Evolutionary conservation across 2,888 invertebrate genomes (phyloP).

Genomic region (Atrina japonica): DNA sequence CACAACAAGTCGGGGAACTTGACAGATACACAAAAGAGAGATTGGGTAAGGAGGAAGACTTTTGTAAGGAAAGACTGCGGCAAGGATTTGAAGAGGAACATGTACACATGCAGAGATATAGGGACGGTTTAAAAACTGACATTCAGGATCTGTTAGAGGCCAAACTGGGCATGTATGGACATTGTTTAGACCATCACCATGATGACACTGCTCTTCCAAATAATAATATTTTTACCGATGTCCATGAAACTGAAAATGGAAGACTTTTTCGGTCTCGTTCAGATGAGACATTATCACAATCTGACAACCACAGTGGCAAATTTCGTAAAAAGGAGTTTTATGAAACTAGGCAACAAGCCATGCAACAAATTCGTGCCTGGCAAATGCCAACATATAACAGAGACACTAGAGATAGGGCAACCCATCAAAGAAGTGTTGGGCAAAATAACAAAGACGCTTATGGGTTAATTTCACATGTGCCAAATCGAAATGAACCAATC

Average conservation of each 20-base stretch:
- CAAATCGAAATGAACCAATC: conserved; percentile 18
- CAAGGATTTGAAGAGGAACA: conserved; percentile 84
- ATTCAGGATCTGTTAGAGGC: conserved; percentile 76
- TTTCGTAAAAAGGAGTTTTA: conserved; percentile 72
- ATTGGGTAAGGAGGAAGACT: conserved; percentile 85
- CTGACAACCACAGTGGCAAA: conserved; percentile 88
- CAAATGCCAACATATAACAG: conserved; percentile 64
- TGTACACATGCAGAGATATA: conserved; percentile 77
- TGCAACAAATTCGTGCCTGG: conserved; percentile 75
- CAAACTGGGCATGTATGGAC: conserved; percentile 68
- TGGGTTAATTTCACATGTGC: background rate
- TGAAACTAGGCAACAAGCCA: conserved; percentile 71
- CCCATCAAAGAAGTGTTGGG: conserved; percentile 14
- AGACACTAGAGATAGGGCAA: conserved; percentile 38
- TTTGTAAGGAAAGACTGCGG: conserved; percentile 86
- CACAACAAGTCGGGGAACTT: conserved; percentile 70
- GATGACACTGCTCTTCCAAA: conserved; percentile 73
- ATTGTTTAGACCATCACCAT: conserved; percentile 75
- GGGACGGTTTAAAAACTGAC: conserved; percentile 65
- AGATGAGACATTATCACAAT: conserved; percentile 79
- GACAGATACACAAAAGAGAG: conserved; percentile 83
- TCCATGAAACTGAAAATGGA: conserved; percentile 69
- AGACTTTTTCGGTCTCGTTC: conserved; percentile 76
- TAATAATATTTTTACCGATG: conserved; percentile 67
- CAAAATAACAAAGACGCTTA: conserved; percentile 20